Percentiles rank a stretch among this genome's conserved stretches.
These are phyloP conservation scores for Nycticryphes semicollaris DNA, from an alignment of 2,113 vertebrate species.

Conservation along the genomic window DNA sequence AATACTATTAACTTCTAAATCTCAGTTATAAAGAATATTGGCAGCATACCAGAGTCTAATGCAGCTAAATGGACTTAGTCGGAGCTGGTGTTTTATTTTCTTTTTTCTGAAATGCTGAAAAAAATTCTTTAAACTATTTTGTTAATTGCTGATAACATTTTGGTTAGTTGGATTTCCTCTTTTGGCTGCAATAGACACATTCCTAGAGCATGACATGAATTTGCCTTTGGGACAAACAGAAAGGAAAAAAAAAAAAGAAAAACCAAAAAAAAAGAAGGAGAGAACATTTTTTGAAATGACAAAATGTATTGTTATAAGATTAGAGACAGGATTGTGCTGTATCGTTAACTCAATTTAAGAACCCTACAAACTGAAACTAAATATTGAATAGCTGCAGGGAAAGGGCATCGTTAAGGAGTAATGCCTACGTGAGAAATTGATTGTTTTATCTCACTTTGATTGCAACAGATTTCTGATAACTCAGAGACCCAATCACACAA, in stretches of 20 bases:
- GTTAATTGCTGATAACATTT: slow-evolving; percentile 76
- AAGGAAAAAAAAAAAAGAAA: background rate
- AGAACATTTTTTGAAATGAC: slow-evolving; percentile 59
- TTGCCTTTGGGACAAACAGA: slow-evolving; percentile 55
- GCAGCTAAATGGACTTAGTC: slow-evolving; percentile 65
- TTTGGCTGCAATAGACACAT: slow-evolving; percentile 64
- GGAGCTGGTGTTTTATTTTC: slow-evolving; percentile 52
- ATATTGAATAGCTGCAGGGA: slow-evolving; percentile 31
- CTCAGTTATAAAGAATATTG: slow-evolving; percentile 61
- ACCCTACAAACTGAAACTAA: slow-evolving; percentile 24
- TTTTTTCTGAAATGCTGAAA: slow-evolving; percentile 60
- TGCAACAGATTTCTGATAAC: background rate
- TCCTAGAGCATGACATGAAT: slow-evolving; percentile 64
- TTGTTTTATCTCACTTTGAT: background rate
- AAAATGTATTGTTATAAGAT: slow-evolving; percentile 74
- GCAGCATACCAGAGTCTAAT: slow-evolving; percentile 58
- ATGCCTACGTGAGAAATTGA: slow-evolving; percentile 24
- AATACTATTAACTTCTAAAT: slow-evolving; percentile 73
- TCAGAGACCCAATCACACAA: background rate
- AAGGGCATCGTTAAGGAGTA: background rate
- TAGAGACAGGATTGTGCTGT: slow-evolving; percentile 49
- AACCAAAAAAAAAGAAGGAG: background rate
- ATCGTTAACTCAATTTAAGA: slow-evolving; percentile 54
- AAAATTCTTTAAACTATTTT: slow-evolving; percentile 55
- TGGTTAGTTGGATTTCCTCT: slow-evolving; percentile 66